A percentile compares a stretch with the other conserved stretches of the same genome.
phyloP scores from a whole-genome alignment of 2,888 invertebrate genomes.

The Mechanitis messenoides region DNA sequence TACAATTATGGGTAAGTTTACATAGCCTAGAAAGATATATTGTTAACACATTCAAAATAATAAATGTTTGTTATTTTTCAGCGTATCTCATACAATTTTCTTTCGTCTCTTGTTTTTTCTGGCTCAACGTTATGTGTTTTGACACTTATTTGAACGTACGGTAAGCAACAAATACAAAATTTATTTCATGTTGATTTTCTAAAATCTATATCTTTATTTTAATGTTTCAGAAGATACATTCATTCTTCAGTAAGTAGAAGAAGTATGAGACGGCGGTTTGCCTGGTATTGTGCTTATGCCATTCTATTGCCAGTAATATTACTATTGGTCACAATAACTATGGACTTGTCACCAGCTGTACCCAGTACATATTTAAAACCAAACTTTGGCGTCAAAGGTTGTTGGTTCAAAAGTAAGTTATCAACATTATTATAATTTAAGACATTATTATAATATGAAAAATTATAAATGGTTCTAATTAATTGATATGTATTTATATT shows the following conservation, averaged over 20 bases:
- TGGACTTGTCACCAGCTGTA: constrained; percentile 78
- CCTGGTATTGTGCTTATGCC: constrained; percentile 77
- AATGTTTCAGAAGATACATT: constrained; percentile 54
- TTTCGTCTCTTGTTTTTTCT: constrained; percentile 81
- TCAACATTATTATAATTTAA: neutral
- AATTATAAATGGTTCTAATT: too few relatives aligned
- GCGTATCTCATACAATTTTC: constrained; percentile 81
- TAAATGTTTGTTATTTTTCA: constrained; percentile 55
- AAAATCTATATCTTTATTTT: neutral
- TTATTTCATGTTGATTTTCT: neutral
- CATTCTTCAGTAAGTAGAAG: constrained; percentile 57
- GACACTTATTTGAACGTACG: constrained; percentile 78
- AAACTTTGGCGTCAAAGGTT: constrained; percentile 74
- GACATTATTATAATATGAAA: too few relatives aligned
- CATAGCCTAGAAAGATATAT: constrained; percentile 5
- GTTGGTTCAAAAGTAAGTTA: constrained; percentile 79
- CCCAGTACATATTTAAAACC: constrained; percentile 78
- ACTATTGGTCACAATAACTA: constrained; percentile 72
- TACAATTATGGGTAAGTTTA: constrained; percentile 62
- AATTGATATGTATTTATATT: neutral
- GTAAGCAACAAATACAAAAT: constrained; percentile 45
- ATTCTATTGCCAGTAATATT: constrained; percentile 72
- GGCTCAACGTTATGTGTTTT: constrained; percentile 82
- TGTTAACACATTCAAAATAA: constrained; percentile 5
- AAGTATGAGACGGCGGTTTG: constrained; percentile 69